These are phyloP conservation scores for Leptodactylus fuscus DNA, from an alignment of 2,113 vertebrate genomes.

Conservation along the genomic window DNA sequence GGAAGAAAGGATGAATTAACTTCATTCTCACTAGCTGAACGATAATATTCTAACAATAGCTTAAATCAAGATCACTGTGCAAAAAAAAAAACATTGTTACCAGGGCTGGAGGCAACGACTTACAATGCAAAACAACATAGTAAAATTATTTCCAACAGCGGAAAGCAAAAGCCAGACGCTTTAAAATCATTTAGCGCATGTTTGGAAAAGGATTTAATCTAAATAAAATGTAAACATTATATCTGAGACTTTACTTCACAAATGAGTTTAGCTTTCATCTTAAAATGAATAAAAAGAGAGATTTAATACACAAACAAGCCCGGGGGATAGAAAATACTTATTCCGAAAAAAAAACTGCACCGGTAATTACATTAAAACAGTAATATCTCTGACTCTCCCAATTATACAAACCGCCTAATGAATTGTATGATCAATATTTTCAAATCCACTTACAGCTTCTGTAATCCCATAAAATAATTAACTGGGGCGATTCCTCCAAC, in stretches of 20 bases:
- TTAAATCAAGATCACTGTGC: conserved; percentile 6
- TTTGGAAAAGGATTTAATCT: conserved; percentile 46
- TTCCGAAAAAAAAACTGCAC: neutral
- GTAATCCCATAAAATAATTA: conserved; percentile 45
- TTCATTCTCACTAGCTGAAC: conserved; percentile 3
- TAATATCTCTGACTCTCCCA: conserved; percentile 20
- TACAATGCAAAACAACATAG: conserved; percentile 11
- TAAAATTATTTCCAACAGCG: conserved; percentile 26
- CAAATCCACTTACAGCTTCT: conserved; percentile 30
- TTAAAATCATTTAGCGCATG: conserved; percentile 36
- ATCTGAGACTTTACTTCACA: conserved; percentile 38
- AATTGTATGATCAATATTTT: conserved; percentile 51
- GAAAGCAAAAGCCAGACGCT: conserved; percentile 14
- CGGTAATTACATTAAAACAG: conserved; percentile 54
- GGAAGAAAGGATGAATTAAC: neutral
- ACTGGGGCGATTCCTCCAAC: neutral
- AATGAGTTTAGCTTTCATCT: conserved; percentile 47
- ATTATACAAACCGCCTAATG: conserved; percentile 30
- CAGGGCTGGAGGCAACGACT: conserved; percentile 1
- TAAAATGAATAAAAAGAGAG: conserved; percentile 29
- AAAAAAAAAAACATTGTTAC: neutral
- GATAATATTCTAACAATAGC: neutral
- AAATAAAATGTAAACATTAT: conserved; percentile 46
- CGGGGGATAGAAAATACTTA: conserved; percentile 31
- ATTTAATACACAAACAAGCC: conserved; percentile 41